Conservation (phyloP, 2,797 vertebrate species). For the Phalanger gymnotis region DNA sequence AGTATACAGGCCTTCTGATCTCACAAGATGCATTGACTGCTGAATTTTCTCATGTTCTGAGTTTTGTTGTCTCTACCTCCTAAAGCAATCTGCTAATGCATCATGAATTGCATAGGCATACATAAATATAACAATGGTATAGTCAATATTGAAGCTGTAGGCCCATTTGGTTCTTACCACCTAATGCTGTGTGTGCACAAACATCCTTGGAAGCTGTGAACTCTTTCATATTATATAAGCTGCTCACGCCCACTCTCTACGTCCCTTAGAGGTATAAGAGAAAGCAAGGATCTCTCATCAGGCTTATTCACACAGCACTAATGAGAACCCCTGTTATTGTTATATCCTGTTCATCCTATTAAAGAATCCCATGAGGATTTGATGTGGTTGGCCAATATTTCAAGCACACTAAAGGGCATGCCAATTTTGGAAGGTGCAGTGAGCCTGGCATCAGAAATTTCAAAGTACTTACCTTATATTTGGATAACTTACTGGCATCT, state of each 20-base stretch:
- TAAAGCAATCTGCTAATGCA: conserved; percentile 21
- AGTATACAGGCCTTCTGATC: conserved; percentile 9
- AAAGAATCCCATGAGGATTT: background rate
- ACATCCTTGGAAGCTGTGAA: background rate
- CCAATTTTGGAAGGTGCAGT: conserved; percentile 28
- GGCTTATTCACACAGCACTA: background rate
- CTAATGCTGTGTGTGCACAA: background rate
- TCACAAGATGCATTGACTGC: conserved; percentile 10
- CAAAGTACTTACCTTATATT: background rate
- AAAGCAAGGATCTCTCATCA: background rate
- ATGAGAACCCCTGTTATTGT: conserved; percentile 16
- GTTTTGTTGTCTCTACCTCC: conserved; percentile 46
- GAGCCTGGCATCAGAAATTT: conserved; percentile 25
- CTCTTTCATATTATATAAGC: background rate
- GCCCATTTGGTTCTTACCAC: background rate
- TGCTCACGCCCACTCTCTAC: background rate
- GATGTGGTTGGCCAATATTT: background rate
- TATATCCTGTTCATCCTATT: conserved; percentile 3
- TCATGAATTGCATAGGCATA: background rate
- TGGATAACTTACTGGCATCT: background rate
- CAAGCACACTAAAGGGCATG: conserved; percentile 14
- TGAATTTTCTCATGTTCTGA: conserved; percentile 15
- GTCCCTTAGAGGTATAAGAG: background rate
- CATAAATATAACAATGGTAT: background rate
- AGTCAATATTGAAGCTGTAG: background rate